Evolutionary conservation across 2,797 vertebrate genomes (phyloP), one percentile per base, ranked within the genome.

Genomic region (Microctenopoma stevenorrisi): DNA sequence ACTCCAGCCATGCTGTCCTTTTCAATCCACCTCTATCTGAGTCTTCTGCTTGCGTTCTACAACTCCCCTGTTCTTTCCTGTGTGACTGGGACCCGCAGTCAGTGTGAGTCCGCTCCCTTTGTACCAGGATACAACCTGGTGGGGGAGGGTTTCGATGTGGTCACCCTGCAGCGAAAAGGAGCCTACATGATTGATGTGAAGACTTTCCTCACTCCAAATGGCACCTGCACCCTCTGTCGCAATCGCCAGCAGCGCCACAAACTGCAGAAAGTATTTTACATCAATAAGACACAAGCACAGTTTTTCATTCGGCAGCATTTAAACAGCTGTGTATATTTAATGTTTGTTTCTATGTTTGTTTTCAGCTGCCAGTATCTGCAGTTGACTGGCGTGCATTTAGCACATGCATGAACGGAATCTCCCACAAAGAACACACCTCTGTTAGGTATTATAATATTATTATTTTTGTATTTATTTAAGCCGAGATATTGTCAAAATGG

Each of bases 81-180:
- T 13, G 6, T 0, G 6, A 57, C 0, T 0, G 73, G 71, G n/a
- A 65, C 0, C 42, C 0, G 0, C 16, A 65, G 4, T 0, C 15
- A 70, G 22, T 89, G 88, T 40, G 4, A 46, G 3, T 42, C 62
- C 0, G 69, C 69, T 42, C 64, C 59, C 14, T 89, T 84, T 14
- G 79, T 75, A 2, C 88, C 86, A 6, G 82, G 88, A 1, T 0
- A 88, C 76, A 67, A 83, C 66, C 56, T 89, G 83, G 64, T 79
- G 16, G 88, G 88, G 7, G 50, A 69, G 57, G 83, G 88, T 25
- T 86, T 71, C 0, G 4, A 87, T 0, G 47, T 84, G 0, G 83
- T 87, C 75, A 77, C 67, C 7, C 0, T 77, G 76, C 52, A 10
- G 0, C 65, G 65, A 10, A 83, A 55, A 68, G 37, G 26, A 16